Evolutionary conservation across 2,113 vertebrate species (phyloP).

Genomic region (Corythornis cristatus): DNA sequence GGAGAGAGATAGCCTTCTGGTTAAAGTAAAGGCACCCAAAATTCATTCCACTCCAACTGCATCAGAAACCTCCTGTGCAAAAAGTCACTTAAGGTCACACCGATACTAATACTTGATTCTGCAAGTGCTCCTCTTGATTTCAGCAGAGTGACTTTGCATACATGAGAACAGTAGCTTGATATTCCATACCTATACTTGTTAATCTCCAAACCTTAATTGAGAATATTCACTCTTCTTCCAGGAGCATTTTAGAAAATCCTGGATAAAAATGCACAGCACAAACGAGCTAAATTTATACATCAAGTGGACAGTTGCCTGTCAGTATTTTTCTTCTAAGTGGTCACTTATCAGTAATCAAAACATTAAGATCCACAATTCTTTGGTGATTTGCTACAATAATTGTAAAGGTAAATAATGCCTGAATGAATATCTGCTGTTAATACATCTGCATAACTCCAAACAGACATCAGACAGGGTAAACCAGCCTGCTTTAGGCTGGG

Average conservation of each 20-base stretch:
- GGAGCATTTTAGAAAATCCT: not conserved
- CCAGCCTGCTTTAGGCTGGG: not conserved
- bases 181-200: not conserved
- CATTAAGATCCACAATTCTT: not conserved
- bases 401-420: not conserved
- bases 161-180: not conserved
- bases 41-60: not conserved
- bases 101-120: rapidly evolving
- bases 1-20: not conserved
- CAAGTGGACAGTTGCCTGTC: not conserved
- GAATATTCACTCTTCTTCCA: not conserved
- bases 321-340: not conserved
- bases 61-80: not conserved
- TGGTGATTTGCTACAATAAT: not conserved
- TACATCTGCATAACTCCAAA: not conserved
- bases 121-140: not conserved
- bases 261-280: rapidly evolving
- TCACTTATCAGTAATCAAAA: not conserved
- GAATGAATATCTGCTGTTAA: not conserved
- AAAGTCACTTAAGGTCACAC: not conserved
- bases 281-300: not conserved
- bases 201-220: not conserved
- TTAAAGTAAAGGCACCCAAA: not conserved
- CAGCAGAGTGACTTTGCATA: not conserved
- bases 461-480: not conserved